Evolutionary conservation across 2,888 invertebrate species (phyloP), one percentile per base, ranked within the genome.

Genomic region (Phaedon cochleariae): DNA sequence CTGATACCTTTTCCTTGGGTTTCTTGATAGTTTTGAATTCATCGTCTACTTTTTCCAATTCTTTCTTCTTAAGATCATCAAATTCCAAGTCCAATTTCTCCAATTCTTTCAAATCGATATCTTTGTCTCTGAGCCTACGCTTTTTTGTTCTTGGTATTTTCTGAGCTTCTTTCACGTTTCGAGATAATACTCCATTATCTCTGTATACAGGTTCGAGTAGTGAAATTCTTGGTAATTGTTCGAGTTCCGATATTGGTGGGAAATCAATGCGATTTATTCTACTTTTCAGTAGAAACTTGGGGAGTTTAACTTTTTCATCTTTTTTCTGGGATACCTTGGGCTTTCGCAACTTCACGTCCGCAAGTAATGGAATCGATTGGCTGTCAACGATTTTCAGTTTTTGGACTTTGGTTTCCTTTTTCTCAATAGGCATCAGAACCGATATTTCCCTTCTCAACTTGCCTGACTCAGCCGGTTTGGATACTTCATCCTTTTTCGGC

Each of bases 251-350:
- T 52, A 68, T 22, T 20, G 84, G 82, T 37, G 85, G 84, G 69
- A 85, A 85, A 57, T 85, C 84, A 1, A 85, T 80, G 73, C 86
- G 86, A 48, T 84, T 86, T n/a, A 93, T 90, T 71, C 90, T 86
- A 79, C 92, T 92, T 77, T 90, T 91, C 0, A 93, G 82, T 76
- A 90, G 86, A 58, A 91, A 85, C 80, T 90, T 91, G 0, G 90
- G 92, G 61, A 92, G 81, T 70, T 75, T 77, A 0, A 70, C 76
- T 86, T 66, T 65, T 60, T 76, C 67, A 69, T 80, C 80, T 72
- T 80, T 80, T 62, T 78, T 79, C 48, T 74, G 70, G n/a, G 76
- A 68, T 22, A 73, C 64, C 67, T 80, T 82, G 5, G 81, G 78
- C 70, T 82, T 83, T 51, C 77, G 91, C 3, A 93, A 82, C 83